A percentile compares a stretch with the other conserved stretches of the same genome.
Evolutionary conservation across 2,113 vertebrate genomes (phyloP).

Genomic region (Leptobrachium ailaonicum): DNA sequence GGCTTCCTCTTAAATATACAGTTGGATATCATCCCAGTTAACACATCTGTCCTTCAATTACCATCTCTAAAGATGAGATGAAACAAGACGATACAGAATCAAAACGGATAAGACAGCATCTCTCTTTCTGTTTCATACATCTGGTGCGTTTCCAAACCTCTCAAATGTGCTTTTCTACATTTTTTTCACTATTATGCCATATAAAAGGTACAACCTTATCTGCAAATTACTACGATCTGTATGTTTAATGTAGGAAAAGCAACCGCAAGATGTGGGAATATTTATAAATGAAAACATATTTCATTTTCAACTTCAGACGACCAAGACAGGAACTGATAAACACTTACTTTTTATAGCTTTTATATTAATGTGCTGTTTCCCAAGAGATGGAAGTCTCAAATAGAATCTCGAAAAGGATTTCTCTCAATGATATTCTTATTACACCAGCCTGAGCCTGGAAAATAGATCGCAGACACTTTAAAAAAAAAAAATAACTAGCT

Average conservation of each 20-base stretch:
- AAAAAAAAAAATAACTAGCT: background rate
- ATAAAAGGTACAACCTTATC: constrained; percentile 11
- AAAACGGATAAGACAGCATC: constrained; percentile 9
- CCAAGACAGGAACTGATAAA: background rate
- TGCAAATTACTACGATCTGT: background rate
- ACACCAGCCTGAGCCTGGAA: background rate
- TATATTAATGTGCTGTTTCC: constrained; percentile 5
- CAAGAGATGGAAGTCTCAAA: background rate
- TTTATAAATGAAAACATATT: background rate
- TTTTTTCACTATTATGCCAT: constrained; percentile 9
- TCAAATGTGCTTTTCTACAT: constrained; percentile 17
- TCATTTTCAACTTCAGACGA: background rate
- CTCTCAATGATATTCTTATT: background rate
- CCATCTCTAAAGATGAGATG: constrained; percentile 43
- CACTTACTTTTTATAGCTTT: background rate
- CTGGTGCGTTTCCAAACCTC: constrained; percentile 10
- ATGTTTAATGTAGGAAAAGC: background rate
- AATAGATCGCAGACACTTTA: background rate
- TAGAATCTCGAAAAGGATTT: background rate
- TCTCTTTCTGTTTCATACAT: constrained; percentile 20
- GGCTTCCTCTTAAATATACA: constrained; percentile 45
- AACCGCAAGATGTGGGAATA: constrained; percentile 1
- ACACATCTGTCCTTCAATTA: constrained; percentile 49
- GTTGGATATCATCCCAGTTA: constrained; percentile 35
- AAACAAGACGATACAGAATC: constrained; percentile 25